These are phyloP conservation scores for Heliocidaris erythrogramma DNA, from an alignment of 35 echinoderm and acorn worm species.

Conservation along the genomic window DNA sequence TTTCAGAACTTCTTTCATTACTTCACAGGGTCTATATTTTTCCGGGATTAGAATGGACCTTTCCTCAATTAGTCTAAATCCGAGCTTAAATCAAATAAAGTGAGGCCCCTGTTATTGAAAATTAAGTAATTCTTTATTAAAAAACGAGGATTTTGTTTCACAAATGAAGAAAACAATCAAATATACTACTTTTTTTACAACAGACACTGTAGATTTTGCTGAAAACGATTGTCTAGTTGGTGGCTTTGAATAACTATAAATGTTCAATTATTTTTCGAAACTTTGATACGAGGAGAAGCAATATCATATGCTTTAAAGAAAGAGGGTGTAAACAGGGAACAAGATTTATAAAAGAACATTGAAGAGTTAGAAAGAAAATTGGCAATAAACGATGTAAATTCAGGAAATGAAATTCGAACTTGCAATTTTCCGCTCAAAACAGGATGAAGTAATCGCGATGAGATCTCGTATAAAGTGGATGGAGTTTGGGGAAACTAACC, in stretches of 20 bases:
- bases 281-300: neutral
- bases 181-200: neutral
- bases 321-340: neutral
- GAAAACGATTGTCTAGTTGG: neutral
- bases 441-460: neutral
- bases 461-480: too few relatives aligned
- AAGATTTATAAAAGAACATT: neutral
- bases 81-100: neutral
- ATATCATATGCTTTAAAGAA: neutral
- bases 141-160: neutral
- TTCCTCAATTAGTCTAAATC: neutral
- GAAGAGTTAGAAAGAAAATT: neutral
- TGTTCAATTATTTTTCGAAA: neutral
- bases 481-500: conserved; percentile 32
- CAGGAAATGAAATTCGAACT: conserved; percentile 6
- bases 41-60: neutral
- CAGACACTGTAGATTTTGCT: neutral
- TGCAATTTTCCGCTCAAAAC: neutral
- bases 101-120: conserved; percentile 48
- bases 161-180: neutral
- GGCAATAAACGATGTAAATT: neutral
- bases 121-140: conserved; percentile 45
- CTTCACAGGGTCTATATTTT: neutral
- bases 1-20: conserved; percentile 16
- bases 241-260: neutral